Conservation (phyloP, 2,797 vertebrate genomes). For the Poecile montanus region DNA sequence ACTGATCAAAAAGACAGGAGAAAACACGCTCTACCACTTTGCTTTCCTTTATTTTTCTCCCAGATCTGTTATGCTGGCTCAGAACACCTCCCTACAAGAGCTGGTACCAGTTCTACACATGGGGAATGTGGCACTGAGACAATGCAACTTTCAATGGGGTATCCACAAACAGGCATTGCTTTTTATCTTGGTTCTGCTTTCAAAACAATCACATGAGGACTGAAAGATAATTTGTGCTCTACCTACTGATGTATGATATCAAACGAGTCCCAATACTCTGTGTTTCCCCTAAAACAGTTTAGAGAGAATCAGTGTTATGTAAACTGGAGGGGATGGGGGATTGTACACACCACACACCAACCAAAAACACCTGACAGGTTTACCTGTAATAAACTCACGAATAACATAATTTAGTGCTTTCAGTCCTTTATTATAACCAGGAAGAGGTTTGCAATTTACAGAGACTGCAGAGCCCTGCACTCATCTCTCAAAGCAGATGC, state of each 20-base stretch:
- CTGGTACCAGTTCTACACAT: not conserved
- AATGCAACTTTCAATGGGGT: rapidly evolving
- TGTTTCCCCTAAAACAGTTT: not conserved
- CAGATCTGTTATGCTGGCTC: not conserved
- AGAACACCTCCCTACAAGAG: not conserved
- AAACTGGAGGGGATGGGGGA: not conserved
- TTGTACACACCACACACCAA: not conserved
- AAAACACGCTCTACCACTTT: not conserved
- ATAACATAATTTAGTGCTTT: not conserved
- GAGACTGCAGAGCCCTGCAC: not conserved
- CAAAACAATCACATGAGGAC: not conserved
- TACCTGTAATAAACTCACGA: not conserved
- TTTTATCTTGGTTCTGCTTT: not conserved
- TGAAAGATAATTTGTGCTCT: not conserved
- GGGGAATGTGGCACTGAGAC: not conserved
- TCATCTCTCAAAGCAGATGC: not conserved
- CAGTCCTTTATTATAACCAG: not conserved
- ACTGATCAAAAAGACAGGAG: not conserved
- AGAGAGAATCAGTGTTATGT: not conserved
- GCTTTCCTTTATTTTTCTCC: not conserved
- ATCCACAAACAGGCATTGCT: rapidly evolving
- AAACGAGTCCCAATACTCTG: not conserved
- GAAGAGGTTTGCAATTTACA: not conserved
- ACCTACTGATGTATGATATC: not conserved
- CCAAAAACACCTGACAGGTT: not conserved